These are phyloP conservation scores for Metalampra italica DNA, from an alignment of 2,888 invertebrate species.

Conservation along the genomic window DNA sequence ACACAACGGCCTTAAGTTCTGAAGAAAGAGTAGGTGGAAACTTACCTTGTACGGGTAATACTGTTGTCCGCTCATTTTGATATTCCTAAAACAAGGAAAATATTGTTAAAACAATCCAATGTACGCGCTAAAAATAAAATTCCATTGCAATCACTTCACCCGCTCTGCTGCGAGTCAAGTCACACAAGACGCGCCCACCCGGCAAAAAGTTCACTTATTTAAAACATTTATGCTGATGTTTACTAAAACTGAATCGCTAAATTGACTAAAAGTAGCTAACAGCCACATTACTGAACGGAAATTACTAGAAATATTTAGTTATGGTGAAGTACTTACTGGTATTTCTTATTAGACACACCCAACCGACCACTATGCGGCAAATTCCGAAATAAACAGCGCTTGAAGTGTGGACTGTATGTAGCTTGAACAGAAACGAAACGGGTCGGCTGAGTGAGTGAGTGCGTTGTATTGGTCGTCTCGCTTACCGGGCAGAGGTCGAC, in stretches of 20 bases:
- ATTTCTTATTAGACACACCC: constrained; percentile 57
- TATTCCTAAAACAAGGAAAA: constrained; percentile 52
- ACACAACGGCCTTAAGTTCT: constrained; percentile 18
- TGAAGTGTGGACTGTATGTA: too few relatives aligned
- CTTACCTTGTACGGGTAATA: constrained; percentile 93
- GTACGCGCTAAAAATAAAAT: constrained; percentile 57
- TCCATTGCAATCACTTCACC: constrained; percentile 35
- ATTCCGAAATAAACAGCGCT: constrained; percentile 61
- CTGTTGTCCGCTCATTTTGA: constrained; percentile 87
- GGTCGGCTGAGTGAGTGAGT: constrained; percentile 37
- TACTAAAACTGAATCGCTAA: background rate
- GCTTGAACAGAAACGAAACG: constrained; percentile 36
- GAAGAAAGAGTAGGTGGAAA: constrained; percentile 58
- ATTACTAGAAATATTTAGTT: background rate
- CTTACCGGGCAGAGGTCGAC: constrained; percentile 35
- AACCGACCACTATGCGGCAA: constrained; percentile 45
- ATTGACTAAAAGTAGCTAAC: background rate
- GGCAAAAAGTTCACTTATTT: constrained; percentile 8
- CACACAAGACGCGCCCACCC: constrained; percentile 24
- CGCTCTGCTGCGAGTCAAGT: constrained; percentile 54
- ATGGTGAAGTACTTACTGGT: constrained; percentile 53
- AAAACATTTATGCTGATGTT: background rate
- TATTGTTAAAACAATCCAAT: constrained; percentile 30
- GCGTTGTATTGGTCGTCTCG: constrained; percentile 63
- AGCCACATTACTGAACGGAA: background rate